Conservation (phyloP, 2,888 invertebrate species). For the Syrphus vitripennis region DNA sequence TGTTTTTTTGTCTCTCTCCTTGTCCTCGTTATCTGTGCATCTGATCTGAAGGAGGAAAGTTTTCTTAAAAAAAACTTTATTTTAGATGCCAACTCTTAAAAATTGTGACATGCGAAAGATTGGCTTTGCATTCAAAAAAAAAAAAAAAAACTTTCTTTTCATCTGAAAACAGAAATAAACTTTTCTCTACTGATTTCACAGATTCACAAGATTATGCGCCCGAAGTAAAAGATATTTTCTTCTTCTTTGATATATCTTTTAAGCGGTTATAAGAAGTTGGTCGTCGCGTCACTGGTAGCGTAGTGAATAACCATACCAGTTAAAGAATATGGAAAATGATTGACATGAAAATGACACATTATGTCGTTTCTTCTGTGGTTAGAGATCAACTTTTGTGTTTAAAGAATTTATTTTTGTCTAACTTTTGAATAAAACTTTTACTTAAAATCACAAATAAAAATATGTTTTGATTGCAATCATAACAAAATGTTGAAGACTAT, state of each 20-base stretch:
- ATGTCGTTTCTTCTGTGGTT: neutral
- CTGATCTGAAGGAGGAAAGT: neutral
- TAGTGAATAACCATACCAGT: too few species aligned
- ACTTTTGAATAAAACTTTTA: neutral
- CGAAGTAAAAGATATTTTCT: slow-evolving; percentile 1
- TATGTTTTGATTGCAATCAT: neutral
- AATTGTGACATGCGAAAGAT: slow-evolving; percentile 22
- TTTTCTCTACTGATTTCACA: slow-evolving; percentile 9
- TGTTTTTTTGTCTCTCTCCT: neutral
- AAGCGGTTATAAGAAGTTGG: neutral
- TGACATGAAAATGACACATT: slow-evolving; percentile 14
- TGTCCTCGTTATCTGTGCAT: neutral
- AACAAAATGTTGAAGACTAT: neutral
- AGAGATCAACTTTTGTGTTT: neutral
- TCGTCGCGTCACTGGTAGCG: neutral
- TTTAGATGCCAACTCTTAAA: slow-evolving; percentile 5
- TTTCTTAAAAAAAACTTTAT: slow-evolving; percentile 12
- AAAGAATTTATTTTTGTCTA: neutral
- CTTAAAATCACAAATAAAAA: neutral
- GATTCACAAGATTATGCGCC: neutral
- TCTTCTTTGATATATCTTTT: neutral
- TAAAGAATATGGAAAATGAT: neutral
- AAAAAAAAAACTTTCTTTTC: neutral
- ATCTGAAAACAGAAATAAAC: neutral
- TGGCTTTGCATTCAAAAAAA: neutral